Evolutionary conservation across 2,113 vertebrate species (phyloP), one percentile per base, ranked within the genome.

Genomic region (Copsychus sechellarum): DNA sequence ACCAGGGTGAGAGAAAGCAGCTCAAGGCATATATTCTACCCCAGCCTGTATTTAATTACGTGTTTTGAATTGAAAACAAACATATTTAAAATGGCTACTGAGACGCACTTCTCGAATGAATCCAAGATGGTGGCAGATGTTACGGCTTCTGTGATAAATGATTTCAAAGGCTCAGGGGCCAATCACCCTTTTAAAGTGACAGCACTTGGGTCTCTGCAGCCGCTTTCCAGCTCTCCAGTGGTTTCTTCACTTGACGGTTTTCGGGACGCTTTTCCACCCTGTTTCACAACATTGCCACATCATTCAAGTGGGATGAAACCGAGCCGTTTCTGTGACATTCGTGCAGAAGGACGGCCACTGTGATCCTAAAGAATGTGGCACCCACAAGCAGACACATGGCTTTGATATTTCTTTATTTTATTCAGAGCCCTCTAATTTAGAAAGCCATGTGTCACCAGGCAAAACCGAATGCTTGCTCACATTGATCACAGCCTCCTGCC

Each of bases 41-140:
- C 87, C 7, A 29, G 92, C 57, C 81, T 97, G 92, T 88, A 92
- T 85, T 96, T 95, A 97, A 97, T 96, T 97, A 97, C 88, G 80
- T 96, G 92, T 94, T 96, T 79, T 83, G 96, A 96, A 95, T 97
- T 76, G 86, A 95, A 97, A 97, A 93, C 95, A 98, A 97, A 95
- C 71, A 18, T 79, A 94, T 88, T 96, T 82, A 93, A 96, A 93
- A 95, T 85, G 64, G 93, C 93, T 94, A 92, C 97, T 95, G 93
- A 93, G 93, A 81, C 51, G 96, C 94, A 76, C 58, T 86, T 95
- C 92, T 80, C 23, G 56, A 95, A 87, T 87, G 83, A 94, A 70
- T 93, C 93, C 89, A 96, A 97, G 95, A 96, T 95, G 85, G 84
- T 95, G 90, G 92, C 77, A 92, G 57, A 47, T 60, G 81, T 95